These are phyloP conservation scores for Spilarctia lutea DNA, from an alignment of 2,888 invertebrate genomes.

Conservation along the genomic window DNA sequence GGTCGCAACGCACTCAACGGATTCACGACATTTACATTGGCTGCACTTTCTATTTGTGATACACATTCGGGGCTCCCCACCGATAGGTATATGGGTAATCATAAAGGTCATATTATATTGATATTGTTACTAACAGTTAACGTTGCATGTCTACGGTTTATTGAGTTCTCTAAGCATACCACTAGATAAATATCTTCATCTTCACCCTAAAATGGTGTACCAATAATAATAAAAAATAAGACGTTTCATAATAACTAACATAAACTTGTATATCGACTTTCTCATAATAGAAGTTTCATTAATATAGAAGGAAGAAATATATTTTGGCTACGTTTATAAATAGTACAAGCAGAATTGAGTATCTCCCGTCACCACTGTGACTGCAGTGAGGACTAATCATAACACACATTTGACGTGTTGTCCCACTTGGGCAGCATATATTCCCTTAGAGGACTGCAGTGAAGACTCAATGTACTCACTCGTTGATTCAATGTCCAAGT, in stretches of 20 bases:
- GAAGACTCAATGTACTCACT: too few relatives aligned
- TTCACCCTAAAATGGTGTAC: neutral
- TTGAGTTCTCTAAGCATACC: neutral
- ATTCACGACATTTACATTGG: conserved; percentile 78
- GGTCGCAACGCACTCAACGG: conserved; percentile 41
- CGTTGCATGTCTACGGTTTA: neutral
- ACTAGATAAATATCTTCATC: neutral
- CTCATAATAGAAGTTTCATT: too few relatives aligned
- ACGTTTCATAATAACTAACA: neutral
- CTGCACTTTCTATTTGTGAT: conserved; percentile 81
- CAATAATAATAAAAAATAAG: too few relatives aligned
- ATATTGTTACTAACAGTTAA: neutral
- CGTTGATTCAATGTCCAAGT: too few relatives aligned
- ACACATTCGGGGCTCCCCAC: conserved; percentile 57
- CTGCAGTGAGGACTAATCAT: too few relatives aligned
- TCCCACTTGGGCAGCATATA: too few relatives aligned
- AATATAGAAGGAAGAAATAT: too few relatives aligned
- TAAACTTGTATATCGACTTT: neutral
- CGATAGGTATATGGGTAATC: conserved; percentile 22
- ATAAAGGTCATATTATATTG: neutral
- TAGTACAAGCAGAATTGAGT: too few relatives aligned
- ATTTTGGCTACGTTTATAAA: too few relatives aligned
- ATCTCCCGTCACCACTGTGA: too few relatives aligned
- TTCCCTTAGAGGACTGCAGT: too few relatives aligned
- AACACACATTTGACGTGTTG: too few relatives aligned